Evolutionary conservation across 2,888 invertebrate species (phyloP), one percentile per base, ranked within the genome.

Genomic region (Melangyna quadrimaculata): DNA sequence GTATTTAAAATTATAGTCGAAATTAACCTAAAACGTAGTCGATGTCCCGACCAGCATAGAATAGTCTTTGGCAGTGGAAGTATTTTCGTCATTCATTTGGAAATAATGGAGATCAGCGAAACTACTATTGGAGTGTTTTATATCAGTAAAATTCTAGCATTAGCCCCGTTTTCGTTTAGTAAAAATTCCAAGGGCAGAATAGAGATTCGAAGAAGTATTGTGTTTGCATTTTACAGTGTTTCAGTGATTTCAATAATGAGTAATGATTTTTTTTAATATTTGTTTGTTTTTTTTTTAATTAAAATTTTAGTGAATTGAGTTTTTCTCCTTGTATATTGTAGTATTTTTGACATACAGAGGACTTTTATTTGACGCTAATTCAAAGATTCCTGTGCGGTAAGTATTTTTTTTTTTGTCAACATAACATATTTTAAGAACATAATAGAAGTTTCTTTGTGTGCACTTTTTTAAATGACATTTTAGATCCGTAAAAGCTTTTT

Each of bases 281-380:
- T 24, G n/a, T 17, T 24, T 6, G 1, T 35, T 88, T 82, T 32
- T 17, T 59, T 9, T 29, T 9, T 7, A 0, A 24, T 12, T 8
- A 2, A 17, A 19, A 12, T 8, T 17, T 1, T 8, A 3, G 19
- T 57, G 59, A 53, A 43, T 53, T 37, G 24, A 27, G n/a, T 35
- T 24, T 65, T 45, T 57, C 53, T 29, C 10, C 3, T 67, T 40
- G 7, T 59, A n/a, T 61, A 37, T 19, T 51, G 10, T 35, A 90
- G 92, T 91, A 51, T 89, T 88, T 59, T 87, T 92, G 9, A 92
- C 92, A 22, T 91, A 92, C 87, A 89, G 90, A 9, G 92, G 92
- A 0, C 88, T 92, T 1, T 79, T 91, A 1, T 90, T 89, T 59
- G 92, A 92, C 89, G 91, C 92, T 0, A 91, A 91, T 67, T 91